Evolutionary conservation across 2,797 vertebrate species (phyloP), one percentile per base, ranked within the genome.

Genomic region (Halcyon badia): DNA sequence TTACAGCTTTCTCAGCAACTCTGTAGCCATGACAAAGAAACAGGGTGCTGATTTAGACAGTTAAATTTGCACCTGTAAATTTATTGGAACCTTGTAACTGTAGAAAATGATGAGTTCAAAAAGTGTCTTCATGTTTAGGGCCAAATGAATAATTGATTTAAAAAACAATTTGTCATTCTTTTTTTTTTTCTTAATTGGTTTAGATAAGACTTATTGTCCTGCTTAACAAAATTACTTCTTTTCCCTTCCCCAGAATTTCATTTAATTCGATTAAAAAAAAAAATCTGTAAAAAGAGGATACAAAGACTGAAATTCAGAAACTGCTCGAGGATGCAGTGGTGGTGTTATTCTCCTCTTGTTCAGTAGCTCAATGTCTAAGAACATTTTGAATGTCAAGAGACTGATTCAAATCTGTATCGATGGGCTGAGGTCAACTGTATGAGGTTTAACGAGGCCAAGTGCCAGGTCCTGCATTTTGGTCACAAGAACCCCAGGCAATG

Each of bases 1-100:
- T 68, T 87, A 57, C 21, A 76, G 70, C 42, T 20, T 79, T 92
- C 87, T 93, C 58, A 88, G 89, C 56, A 94, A n/a, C 15, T 57
- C 48, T 60, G 42, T 52, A 88, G 62, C 58, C 13, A 33, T 70
- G 73, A 57, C 49, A 87, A 83, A 96, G 66, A 39, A 76, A 35
- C 31, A 66, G 54, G 48, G 64, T 82, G 86, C 37, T 85, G 83
- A 92, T 83, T 95, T 71, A 75, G 44, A 72, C 21, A 70, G 78
- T 33, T 85, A 95, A 77, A 96, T 87, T 90, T 90, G 78, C 61
- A 96, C 89, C 86, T 94, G 86, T 77, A 95, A 60, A 87, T 82
- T 73, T 90, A 89, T n/a, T 4, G 4, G 56, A 85, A 89, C 21
- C 21, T n/a, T 62, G 7, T 64, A 39, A 70, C 39, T 80, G 33